Evolutionary conservation across 2,797 vertebrate species (phyloP).

Genomic region (Enteromius viviparus): DNA sequence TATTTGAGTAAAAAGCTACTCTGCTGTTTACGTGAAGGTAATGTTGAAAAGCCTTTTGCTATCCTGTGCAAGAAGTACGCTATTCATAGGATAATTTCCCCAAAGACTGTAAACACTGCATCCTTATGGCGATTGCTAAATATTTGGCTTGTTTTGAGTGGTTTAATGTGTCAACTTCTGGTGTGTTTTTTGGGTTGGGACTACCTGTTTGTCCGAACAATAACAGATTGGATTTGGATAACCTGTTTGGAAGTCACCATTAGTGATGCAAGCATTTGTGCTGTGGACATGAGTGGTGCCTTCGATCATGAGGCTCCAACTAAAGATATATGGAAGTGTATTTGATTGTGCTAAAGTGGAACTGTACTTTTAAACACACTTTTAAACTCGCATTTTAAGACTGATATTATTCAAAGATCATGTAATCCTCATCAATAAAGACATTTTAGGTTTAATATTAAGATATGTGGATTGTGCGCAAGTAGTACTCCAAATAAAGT

Average conservation of each 20-base stretch:
- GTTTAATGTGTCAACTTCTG: background rate
- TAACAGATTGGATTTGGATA: background rate
- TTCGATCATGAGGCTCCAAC: no score
- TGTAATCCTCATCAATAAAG: no score
- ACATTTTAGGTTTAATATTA: no score
- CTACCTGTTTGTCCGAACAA: background rate
- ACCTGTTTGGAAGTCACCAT: background rate
- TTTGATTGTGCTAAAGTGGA: no score
- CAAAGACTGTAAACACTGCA: background rate
- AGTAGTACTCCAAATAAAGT: no score
- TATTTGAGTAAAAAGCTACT: background rate
- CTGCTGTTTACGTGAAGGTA: background rate
- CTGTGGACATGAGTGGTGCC: background rate
- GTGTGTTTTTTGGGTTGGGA: background rate
- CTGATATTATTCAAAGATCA: no score
- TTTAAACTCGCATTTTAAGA: no score
- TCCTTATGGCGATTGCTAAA: conserved; percentile 1
- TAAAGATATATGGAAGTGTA: no score
- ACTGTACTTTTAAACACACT: no score
- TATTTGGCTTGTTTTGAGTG: background rate
- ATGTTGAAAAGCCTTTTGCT: background rate
- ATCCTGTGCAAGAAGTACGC: background rate
- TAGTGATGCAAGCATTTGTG: background rate
- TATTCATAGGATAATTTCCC: background rate
- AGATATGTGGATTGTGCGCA: no score